Conservation (phyloP, 2,888 invertebrate genomes). For the Nipponacmea schrenckii region DNA sequence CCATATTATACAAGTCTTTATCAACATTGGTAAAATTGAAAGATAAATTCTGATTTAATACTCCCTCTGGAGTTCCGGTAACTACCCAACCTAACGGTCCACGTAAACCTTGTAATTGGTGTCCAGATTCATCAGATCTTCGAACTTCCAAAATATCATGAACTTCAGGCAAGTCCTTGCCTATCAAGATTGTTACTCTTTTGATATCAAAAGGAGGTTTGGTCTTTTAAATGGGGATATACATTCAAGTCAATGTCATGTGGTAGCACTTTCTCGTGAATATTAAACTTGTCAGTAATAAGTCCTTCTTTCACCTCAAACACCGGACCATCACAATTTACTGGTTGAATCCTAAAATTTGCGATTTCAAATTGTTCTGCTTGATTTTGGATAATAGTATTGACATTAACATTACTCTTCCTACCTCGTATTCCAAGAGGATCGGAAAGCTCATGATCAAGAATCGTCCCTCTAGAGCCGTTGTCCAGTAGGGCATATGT, state of each 20-base stretch:
- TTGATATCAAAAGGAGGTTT: neutral
- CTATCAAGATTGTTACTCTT: neutral
- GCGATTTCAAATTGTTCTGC: neutral
- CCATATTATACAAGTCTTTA: neutral
- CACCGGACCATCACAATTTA: neutral
- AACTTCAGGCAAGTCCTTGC: neutral
- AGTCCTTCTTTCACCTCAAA: neutral
- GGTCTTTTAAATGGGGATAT: neutral
- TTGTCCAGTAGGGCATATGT: too few species aligned
- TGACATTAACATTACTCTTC: neutral
- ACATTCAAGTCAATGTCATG: neutral
- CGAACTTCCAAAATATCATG: neutral
- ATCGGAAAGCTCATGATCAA: neutral
- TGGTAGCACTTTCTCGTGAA: neutral
- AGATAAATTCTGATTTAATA: neutral
- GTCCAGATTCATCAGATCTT: neutral
- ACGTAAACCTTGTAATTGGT: neutral
- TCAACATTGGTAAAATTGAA: neutral
- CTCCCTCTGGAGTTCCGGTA: neutral
- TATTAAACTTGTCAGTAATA: neutral
- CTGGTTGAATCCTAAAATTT: neutral
- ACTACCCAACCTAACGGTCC: neutral
- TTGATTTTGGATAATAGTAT: neutral
- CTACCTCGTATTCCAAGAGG: neutral
- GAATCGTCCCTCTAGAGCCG: neutral